These are phyloP conservation scores for Mycalesis mineus DNA, from an alignment of 2,888 invertebrate species.

Conservation along the genomic window DNA sequence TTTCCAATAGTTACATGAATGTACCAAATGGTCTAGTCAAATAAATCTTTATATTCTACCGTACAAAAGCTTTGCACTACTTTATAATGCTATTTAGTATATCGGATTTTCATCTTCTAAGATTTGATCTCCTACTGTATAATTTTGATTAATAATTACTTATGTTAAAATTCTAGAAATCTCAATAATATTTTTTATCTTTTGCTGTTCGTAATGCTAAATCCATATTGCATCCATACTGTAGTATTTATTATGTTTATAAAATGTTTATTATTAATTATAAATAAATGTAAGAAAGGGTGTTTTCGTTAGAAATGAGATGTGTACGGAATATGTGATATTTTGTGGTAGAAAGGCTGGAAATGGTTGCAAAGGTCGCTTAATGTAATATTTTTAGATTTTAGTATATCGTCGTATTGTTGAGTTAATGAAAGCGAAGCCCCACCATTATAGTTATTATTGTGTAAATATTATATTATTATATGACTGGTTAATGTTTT, in stretches of 20 bases:
- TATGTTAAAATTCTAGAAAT: conserved; percentile 18
- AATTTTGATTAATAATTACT: conserved; percentile 15
- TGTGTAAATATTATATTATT: conserved; percentile 22
- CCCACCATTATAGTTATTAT: conserved; percentile 24
- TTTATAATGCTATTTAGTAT: conserved; percentile 21
- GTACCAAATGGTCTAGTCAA: conserved; percentile 70
- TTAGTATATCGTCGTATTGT: conserved; percentile 19
- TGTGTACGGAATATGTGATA: conserved; percentile 43
- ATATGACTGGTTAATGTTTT: background rate
- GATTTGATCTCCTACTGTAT: conserved; percentile 25
- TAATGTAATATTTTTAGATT: background rate
- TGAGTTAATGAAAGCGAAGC: conserved; percentile 16
- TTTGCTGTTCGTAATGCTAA: conserved; percentile 10
- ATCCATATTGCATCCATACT: conserved; percentile 6
- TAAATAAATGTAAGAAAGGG: conserved; percentile 4
- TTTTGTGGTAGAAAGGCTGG: conserved; percentile 35
- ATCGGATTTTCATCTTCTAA: conserved; percentile 15
- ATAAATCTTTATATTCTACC: conserved; percentile 39
- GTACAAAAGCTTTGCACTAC: conserved; percentile 23
- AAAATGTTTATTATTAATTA: conserved; percentile 8
- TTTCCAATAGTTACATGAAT: conserved; percentile 55
- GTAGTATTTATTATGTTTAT: conserved; percentile 7
- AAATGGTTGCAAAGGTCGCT: conserved; percentile 4
- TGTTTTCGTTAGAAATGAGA: conserved; percentile 10
- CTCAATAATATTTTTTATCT: conserved; percentile 12